phyloP scores from a whole-genome alignment of 2,113 vertebrate genomes.

The Notarius lentiginosus region DNA sequence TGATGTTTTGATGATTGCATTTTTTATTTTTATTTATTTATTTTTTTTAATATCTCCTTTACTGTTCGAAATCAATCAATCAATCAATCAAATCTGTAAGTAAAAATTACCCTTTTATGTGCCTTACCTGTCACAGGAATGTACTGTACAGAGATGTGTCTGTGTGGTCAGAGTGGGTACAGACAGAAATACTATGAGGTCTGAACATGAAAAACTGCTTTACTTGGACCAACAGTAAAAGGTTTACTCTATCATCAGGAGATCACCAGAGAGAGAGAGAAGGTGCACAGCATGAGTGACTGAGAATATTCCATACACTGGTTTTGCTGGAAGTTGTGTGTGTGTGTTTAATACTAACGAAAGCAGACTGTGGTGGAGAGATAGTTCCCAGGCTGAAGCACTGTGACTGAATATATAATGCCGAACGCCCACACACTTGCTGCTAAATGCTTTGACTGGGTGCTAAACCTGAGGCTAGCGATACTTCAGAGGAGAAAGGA shows the following conservation, averaged over 20 bases:
- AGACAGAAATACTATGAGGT: neutral
- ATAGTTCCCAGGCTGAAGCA: conserved; percentile 68
- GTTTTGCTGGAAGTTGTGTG: neutral
- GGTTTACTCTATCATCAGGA: neutral
- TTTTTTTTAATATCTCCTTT: too few species aligned
- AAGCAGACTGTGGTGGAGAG: conserved; percentile 63
- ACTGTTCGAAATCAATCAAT: too few species aligned
- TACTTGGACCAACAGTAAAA: neutral
- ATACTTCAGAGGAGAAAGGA: conserved; percentile 64
- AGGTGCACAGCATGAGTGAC: neutral
- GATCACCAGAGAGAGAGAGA: neutral
- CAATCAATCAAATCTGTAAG: neutral
- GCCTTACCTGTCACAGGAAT: neutral
- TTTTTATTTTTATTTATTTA: too few species aligned
- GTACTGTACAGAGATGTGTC: neutral
- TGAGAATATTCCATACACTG: neutral
- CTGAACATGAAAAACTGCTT: conserved; percentile 48
- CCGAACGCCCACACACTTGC: conserved; percentile 64
- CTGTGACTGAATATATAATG: conserved; percentile 73
- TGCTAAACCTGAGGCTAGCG: conserved; percentile 65
- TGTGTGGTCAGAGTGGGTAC: too few species aligned
- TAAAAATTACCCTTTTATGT: neutral
- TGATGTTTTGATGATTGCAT: too few species aligned
- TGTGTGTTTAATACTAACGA: conserved; percentile 6
- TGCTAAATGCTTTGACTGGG: conserved; percentile 67